These are phyloP conservation scores for Dasypolia templi DNA, from an alignment of 2,888 invertebrate genomes.

Conservation along the genomic window DNA sequence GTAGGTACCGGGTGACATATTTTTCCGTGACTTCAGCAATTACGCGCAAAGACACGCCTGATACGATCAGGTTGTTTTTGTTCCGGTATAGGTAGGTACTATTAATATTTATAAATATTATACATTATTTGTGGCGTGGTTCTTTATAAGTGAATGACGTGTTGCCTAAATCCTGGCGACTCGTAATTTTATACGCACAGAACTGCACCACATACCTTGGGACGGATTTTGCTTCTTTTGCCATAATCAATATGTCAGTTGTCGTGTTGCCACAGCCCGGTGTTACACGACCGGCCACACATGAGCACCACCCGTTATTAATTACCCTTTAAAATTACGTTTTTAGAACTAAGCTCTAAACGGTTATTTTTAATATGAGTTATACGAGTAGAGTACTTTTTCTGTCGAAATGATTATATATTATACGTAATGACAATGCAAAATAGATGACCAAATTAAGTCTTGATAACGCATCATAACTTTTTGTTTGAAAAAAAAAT, in stretches of 20 bases:
- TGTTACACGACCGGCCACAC: conserved; percentile 58
- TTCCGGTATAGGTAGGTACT: conserved; percentile 32
- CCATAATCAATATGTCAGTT: conserved; percentile 73
- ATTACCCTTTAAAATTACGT: conserved; percentile 45
- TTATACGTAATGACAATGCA: conserved; percentile 33
- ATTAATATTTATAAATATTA: conserved; percentile 33
- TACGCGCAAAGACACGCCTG: conserved; percentile 45
- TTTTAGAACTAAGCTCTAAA: conserved; percentile 32
- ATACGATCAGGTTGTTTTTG: conserved; percentile 50
- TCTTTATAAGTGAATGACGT: conserved; percentile 26
- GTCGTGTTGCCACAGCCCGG: conserved; percentile 61
- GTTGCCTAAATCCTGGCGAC: conserved; percentile 29
- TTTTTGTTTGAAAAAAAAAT: neutral
- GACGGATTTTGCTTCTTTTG: conserved; percentile 76
- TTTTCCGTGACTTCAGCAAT: conserved; percentile 65
- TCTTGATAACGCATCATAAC: conserved; percentile 21
- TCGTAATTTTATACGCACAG: conserved; percentile 65
- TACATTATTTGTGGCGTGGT: conserved; percentile 16
- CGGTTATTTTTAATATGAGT: conserved; percentile 26
- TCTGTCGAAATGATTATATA: conserved; percentile 13
- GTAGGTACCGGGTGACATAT: conserved; percentile 60
- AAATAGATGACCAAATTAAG: conserved; percentile 36
- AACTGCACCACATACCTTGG: conserved; percentile 79
- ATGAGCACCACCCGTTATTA: conserved; percentile 50
- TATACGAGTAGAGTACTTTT: conserved; percentile 33